These are phyloP conservation scores for Campylorhamphus procurvoides DNA, from an alignment of 2,113 vertebrate genomes.

Conservation along the genomic window DNA sequence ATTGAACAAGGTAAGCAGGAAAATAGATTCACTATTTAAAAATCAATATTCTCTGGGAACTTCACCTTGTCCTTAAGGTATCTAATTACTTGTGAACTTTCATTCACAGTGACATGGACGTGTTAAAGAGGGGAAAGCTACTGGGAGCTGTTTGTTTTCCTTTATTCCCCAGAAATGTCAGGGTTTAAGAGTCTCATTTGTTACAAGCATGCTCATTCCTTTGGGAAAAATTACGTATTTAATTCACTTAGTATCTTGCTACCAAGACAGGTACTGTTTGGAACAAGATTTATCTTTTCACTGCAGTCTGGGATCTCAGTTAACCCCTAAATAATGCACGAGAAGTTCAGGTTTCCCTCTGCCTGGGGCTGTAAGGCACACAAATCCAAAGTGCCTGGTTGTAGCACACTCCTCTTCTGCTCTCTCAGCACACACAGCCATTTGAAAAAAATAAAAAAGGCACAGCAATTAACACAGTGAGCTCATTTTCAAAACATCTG, in stretches of 20 bases:
- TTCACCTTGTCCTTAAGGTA: background rate
- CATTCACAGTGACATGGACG: background rate
- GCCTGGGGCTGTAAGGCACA: background rate
- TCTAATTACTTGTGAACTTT: background rate
- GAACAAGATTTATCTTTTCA: background rate
- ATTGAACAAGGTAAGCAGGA: background rate
- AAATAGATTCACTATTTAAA: background rate
- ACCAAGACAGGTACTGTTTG: background rate
- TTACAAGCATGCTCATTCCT: background rate
- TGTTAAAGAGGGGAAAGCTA: background rate
- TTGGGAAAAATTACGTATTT: background rate
- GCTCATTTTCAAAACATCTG: conserved; percentile 37
- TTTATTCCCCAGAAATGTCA: background rate
- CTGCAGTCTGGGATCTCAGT: background rate
- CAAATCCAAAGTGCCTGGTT: background rate
- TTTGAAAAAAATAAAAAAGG: background rate
- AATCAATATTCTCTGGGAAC: background rate
- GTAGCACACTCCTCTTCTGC: background rate
- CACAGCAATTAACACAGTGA: conserved; percentile 1
- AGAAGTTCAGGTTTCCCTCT: background rate
- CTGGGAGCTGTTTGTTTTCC: background rate
- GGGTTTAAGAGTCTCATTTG: background rate
- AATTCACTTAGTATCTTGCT: background rate
- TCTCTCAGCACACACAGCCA: background rate
- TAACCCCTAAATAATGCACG: background rate